Evolutionary conservation across 2,113 vertebrate species (phyloP).

Genomic region (Nestor notabilis): DNA sequence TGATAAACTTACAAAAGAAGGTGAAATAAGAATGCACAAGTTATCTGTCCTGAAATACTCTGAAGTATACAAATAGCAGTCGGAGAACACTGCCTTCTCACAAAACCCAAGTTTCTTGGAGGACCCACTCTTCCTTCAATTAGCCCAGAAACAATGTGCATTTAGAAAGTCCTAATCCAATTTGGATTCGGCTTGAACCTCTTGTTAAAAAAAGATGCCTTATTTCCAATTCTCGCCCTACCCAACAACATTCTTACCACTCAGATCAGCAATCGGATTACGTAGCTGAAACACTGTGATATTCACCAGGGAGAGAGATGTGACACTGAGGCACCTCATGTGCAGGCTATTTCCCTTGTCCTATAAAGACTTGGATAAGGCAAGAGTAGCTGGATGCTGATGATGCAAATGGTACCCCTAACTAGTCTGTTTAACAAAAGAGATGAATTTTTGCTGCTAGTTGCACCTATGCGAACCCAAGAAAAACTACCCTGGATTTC

Average conservation of each 20-base stretch:
- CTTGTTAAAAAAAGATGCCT: not conserved
- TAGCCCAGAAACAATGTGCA: not conserved
- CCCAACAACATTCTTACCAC: not conserved
- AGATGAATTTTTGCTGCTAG: not conserved
- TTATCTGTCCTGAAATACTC: not conserved
- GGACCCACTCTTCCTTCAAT: not conserved
- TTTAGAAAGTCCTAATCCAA: not conserved
- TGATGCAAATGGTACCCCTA: not conserved
- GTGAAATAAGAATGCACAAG: not conserved
- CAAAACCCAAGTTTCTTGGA: not conserved
- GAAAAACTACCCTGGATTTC: not conserved
- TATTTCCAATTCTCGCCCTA: not conserved
- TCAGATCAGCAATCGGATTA: fast-evolving
- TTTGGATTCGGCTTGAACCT: not conserved
- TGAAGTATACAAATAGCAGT: not conserved
- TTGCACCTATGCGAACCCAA: not conserved
- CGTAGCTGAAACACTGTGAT: not conserved
- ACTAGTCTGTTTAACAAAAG: not conserved
- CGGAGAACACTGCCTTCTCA: not conserved
- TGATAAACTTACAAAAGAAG: not conserved
- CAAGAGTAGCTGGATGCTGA: not conserved
- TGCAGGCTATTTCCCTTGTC: not conserved
- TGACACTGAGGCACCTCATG: not conserved
- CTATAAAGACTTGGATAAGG: not conserved
- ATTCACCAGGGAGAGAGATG: not conserved